These are phyloP conservation scores for Bradypodion ventrale DNA, from an alignment of 2,797 vertebrate species.

Conservation along the genomic window DNA sequence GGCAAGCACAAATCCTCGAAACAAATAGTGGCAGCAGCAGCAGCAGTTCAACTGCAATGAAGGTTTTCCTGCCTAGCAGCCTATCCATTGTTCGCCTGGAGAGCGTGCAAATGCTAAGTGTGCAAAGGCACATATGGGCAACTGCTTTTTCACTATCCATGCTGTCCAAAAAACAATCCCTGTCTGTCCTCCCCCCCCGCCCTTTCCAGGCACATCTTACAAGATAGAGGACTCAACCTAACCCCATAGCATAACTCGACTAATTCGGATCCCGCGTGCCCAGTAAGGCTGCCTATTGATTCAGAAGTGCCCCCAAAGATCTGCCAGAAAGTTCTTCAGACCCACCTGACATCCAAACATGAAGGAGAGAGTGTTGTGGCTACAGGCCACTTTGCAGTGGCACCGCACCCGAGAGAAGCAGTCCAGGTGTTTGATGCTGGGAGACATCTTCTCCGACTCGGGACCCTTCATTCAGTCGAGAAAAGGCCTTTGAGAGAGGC, in stretches of 20 bases:
- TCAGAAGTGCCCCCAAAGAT: conserved; percentile 36
- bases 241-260: conserved; percentile 48
- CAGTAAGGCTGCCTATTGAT: not conserved
- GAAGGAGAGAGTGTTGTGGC: conserved; percentile 87
- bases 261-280: not conserved
- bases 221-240: conserved; percentile 53
- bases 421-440: conserved; percentile 83
- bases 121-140: not conserved
- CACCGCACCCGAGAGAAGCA: conserved; percentile 88
- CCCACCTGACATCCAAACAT: conserved; percentile 92
- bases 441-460: conserved; percentile 81
- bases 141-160: not conserved
- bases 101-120: not conserved
- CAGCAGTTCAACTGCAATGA: no score
- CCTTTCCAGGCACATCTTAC: conserved; percentile 44
- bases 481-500: conserved; percentile 75
- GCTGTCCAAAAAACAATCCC: not conserved
- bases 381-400: conserved; percentile 90
- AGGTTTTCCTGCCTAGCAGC: no score
- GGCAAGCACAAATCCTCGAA: no score
- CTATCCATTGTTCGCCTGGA: conserved; percentile 31
- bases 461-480: conserved; percentile 74
- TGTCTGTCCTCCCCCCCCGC: not conserved
- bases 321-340: conserved; percentile 65
- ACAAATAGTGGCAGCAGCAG: no score